A percentile compares a stretch with the other conserved stretches of the same genome.
Conservation (phyloP, 2,113 vertebrate species). For the Acrocephalus kingi region DNA sequence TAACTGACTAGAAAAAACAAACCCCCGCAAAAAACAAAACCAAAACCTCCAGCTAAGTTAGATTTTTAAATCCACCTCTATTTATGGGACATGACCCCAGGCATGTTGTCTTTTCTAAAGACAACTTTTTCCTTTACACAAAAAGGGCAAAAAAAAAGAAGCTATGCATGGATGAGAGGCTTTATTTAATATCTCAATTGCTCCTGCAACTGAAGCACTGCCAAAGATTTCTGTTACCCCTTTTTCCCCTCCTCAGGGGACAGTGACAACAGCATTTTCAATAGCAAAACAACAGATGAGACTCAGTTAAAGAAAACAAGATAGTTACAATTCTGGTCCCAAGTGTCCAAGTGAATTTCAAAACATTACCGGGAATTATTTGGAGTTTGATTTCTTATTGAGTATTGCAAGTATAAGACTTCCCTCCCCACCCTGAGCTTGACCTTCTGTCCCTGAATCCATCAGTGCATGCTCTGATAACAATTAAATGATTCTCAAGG, state of each 20-base stretch:
- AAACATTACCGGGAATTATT: constrained; percentile 38
- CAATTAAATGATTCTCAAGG: background rate
- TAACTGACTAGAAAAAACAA: constrained; percentile 32
- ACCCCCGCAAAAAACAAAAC: background rate
- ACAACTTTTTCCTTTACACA: background rate
- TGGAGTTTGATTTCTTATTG: constrained; percentile 15
- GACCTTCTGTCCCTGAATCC: background rate
- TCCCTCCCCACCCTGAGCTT: background rate
- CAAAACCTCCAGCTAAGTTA: constrained; percentile 21
- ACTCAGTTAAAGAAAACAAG: constrained; percentile 59
- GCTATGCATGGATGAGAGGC: background rate
- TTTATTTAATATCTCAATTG: constrained; percentile 56
- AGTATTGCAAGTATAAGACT: background rate
- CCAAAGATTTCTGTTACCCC: constrained; percentile 38
- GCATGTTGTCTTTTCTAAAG: constrained; percentile 34
- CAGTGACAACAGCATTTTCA: constrained; percentile 54
- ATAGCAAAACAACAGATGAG: constrained; percentile 41
- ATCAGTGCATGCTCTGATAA: background rate
- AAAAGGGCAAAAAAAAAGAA: background rate
- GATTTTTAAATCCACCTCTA: constrained; percentile 42
- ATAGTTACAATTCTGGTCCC: constrained; percentile 27
- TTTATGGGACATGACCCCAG: background rate
- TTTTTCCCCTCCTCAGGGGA: constrained; percentile 52
- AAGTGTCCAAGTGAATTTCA: constrained; percentile 23
- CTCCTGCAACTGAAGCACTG: constrained; percentile 50